Evolutionary conservation across 1,140 invertebrate species (phyloP), one percentile per base, ranked within the genome.

Genomic region (Schlechtendalia chinensis): DNA sequence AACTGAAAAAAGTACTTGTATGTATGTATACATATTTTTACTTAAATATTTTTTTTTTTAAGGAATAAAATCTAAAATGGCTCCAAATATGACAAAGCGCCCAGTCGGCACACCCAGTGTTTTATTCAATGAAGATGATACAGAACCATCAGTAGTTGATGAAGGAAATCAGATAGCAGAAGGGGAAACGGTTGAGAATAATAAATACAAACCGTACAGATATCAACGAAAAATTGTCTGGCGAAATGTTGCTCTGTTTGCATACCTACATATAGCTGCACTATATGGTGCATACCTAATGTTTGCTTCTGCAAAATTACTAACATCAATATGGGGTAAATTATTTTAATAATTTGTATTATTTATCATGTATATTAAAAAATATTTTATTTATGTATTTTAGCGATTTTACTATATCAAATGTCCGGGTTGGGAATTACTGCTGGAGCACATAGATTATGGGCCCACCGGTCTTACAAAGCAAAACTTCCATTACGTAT

Each of bases 391-490:
- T 39, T 45, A 19, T 45, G 2, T 67, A 50, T 17, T 80, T 22
- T 53, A 82, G 81, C 75, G 27, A 91, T 81, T 29, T 61, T 90
- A 1, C 83, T 93, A 72, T 96, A 95, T 86, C 86, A 91, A 72
- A 85, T 89, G 45, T 89, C 89, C 22, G 94, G 92, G 5, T 84
- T 95, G 27, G 94, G 94, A 6, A 92, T 98, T 75, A 98, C 96
- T 19, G 96, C 95, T 50, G 97, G 97, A 27, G 95, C 94, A 14
- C 97, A 98, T 86, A 89, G 96, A 83, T 88, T 98, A 29, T 98
- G 96, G 96, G 89, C 96, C 11, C 97, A 98, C 86, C 90, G 93
- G 83, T 91, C 95, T 0, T 98, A 97, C 88, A 97, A 97, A 88
- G 97, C 96, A 10, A 95, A 91, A 85, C 91, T 92, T 88, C 96